Evolutionary conservation across 2,113 vertebrate genomes (phyloP).

Genomic region (Lutjanus erythropterus): DNA sequence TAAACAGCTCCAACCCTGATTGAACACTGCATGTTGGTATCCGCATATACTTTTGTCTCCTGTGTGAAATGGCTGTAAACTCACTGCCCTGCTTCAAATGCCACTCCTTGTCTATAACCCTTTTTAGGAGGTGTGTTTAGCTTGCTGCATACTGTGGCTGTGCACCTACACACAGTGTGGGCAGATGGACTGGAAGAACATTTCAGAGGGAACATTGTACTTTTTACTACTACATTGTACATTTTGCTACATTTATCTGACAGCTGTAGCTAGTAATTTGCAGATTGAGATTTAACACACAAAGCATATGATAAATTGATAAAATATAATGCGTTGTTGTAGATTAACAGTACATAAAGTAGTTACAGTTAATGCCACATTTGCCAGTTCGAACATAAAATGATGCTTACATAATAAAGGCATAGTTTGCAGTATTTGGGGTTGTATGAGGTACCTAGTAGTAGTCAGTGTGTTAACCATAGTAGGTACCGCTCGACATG

Average conservation of each 20-base stretch:
- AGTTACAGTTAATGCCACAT: not conserved
- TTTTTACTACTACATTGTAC: not conserved
- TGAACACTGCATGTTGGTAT: no score
- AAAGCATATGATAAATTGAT: no score
- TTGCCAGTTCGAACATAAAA: not conserved
- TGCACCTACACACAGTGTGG: slow-evolving; percentile 26
- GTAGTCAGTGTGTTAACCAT: no score
- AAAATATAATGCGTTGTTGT: not conserved
- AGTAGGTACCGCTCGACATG: no score
- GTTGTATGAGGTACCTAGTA: no score
- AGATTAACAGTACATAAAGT: no score
- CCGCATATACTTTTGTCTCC: not conserved
- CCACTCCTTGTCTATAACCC: not conserved
- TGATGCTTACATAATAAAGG: no score
- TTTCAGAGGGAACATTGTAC: not conserved
- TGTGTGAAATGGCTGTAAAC: not conserved
- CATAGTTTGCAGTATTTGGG: no score
- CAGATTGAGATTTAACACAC: no score
- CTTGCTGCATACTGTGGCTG: slow-evolving; percentile 3
- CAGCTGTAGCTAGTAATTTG: not conserved
- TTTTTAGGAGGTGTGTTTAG: not conserved
- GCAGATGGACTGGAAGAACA: slow-evolving; percentile 6
- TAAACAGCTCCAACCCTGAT: not conserved
- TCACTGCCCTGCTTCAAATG: not conserved
- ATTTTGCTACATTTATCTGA: not conserved